A percentile compares a stretch with the other conserved stretches of the same genome.
phyloP scores from a whole-genome alignment of 1,140 invertebrate species.

The Saxidomus purpurata region DNA sequence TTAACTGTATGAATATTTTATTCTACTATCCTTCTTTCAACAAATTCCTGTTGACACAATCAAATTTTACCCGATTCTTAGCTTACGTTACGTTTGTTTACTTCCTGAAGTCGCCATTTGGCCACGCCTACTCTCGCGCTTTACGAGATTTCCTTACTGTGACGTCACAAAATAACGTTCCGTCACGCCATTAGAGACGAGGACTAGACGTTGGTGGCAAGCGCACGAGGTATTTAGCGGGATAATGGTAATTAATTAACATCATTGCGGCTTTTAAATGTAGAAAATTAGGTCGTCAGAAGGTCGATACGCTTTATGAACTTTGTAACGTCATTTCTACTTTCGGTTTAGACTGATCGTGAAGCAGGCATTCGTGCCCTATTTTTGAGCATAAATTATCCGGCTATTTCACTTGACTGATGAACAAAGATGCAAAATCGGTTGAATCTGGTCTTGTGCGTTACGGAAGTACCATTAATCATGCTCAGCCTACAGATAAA shows the following conservation, averaged over 20 bases:
- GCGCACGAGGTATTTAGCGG: slow-evolving; percentile 46
- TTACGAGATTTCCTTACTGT: slow-evolving; percentile 44
- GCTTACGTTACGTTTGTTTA: slow-evolving; percentile 57
- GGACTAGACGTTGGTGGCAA: slow-evolving; percentile 24
- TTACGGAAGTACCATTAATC: too few relatives aligned
- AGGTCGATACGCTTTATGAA: not conserved
- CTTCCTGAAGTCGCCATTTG: slow-evolving; percentile 28
- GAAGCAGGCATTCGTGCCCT: not conserved
- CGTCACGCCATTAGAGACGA: slow-evolving; percentile 65
- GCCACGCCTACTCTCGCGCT: slow-evolving; percentile 60
- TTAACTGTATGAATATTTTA: too few relatives aligned
- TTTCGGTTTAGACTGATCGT: slow-evolving; percentile 43
- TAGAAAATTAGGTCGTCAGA: not conserved
- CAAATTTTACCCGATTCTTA: not conserved
- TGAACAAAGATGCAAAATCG: too few relatives aligned
- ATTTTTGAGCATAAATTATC: slow-evolving; percentile 24
- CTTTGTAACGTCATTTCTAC: slow-evolving; percentile 29
- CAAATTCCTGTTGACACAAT: too few relatives aligned
- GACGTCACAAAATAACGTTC: slow-evolving; percentile 66
- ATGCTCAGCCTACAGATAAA: too few relatives aligned
- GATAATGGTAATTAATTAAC: slow-evolving; percentile 5
- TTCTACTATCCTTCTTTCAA: too few relatives aligned
- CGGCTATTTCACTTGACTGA: not conserved
- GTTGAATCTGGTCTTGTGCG: too few relatives aligned
- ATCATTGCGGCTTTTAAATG: not conserved